Evolutionary conservation across 2,888 invertebrate genomes (phyloP).

Genomic region (Marronus borbonicus): DNA sequence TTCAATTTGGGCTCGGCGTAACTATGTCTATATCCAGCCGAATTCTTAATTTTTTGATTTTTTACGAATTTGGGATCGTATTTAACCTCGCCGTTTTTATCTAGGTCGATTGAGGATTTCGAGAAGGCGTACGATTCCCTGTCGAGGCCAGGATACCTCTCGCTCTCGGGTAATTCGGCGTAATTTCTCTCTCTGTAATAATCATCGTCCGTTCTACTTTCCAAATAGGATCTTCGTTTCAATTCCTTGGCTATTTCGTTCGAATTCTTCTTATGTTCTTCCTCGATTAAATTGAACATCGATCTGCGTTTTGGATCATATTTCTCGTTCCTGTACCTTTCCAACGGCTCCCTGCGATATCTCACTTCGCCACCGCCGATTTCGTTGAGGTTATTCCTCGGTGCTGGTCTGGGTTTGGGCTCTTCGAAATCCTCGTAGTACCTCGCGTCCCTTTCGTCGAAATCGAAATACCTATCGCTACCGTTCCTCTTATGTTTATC

Average conservation of each 20-base stretch:
- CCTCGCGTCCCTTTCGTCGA: conserved; percentile 57
- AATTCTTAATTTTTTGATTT: conserved; percentile 63
- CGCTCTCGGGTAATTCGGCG: conserved; percentile 72
- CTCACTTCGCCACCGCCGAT: conserved; percentile 60
- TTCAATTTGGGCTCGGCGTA: conserved; percentile 79
- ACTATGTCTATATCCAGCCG: conserved; percentile 74
- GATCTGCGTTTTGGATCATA: conserved; percentile 68
- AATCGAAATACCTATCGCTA: conserved; percentile 56
- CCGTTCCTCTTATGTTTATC: conserved; percentile 44
- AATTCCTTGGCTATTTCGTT: conserved; percentile 71
- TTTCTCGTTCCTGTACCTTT: conserved; percentile 62
- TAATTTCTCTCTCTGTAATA: conserved; percentile 62
- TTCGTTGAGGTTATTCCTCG: conserved; percentile 59
- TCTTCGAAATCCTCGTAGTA: conserved; percentile 58
- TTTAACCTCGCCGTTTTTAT: conserved; percentile 61
- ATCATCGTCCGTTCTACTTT: conserved; percentile 58
- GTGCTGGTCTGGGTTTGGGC: conserved; percentile 63
- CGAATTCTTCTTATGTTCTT: conserved; percentile 70
- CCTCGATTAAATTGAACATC: conserved; percentile 70
- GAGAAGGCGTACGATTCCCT: conserved; percentile 65
- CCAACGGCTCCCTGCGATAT: conserved; percentile 60
- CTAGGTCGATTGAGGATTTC: conserved; percentile 64
- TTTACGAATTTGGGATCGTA: conserved; percentile 64
- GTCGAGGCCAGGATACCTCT: conserved; percentile 73
- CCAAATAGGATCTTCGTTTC: conserved; percentile 70